A percentile compares a stretch with the other conserved stretches of the same genome.
Conservation (phyloP, 2,113 vertebrate genomes). For the Rattus rattus region DNA sequence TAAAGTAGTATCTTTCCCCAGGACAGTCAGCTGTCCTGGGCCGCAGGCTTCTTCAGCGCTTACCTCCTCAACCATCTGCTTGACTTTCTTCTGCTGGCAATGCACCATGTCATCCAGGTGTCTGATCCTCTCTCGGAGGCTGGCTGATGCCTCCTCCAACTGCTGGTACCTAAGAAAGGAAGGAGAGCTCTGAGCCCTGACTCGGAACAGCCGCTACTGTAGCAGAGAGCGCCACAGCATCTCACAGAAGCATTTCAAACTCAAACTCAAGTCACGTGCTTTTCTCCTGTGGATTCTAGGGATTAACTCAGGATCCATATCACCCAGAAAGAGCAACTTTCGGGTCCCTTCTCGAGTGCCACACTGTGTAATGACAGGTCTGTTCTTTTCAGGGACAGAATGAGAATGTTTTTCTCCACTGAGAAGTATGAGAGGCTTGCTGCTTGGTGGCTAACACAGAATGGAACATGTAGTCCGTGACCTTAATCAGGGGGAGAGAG, state of each 20-base stretch:
- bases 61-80: conserved; percentile 99
- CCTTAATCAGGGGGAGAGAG: not conserved
- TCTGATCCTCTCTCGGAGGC: conserved; percentile 94
- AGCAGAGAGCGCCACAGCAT: not conserved
- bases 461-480: not conserved
- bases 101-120: conserved; percentile 99
- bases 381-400: not conserved
- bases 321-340: not conserved
- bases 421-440: not conserved
- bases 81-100: conserved; percentile 98
- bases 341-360: not conserved
- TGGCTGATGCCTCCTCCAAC: conserved; percentile 90
- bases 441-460: not conserved
- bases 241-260: not conserved
- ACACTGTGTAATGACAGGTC: not conserved
- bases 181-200: not conserved
- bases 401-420: too few species aligned
- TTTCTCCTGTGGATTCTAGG: fast-evolving
- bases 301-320: fast-evolving
- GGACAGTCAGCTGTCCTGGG: not conserved
- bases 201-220: not conserved
- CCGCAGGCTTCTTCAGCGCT: conserved; percentile 57
- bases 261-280: not conserved
- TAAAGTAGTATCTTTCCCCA: not conserved
- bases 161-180: conserved; percentile 88